Conservation (phyloP, 2,797 vertebrate genomes). For the Labroides dimidiatus region DNA sequence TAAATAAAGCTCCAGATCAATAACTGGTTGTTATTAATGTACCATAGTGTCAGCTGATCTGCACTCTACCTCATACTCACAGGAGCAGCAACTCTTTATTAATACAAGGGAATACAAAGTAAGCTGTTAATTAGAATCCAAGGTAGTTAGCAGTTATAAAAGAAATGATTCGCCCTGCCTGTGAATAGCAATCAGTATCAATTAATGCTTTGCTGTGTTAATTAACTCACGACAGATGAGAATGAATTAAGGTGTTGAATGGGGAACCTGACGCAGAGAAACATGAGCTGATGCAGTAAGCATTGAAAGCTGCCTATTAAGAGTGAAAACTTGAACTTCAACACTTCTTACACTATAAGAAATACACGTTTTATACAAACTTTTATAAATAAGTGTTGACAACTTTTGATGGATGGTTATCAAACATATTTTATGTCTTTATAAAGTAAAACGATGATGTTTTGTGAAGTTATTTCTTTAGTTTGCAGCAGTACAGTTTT, state of each 20-base stretch:
- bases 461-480: too few relatives aligned
- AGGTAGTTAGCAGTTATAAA: conserved; percentile 67
- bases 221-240: conserved; percentile 65
- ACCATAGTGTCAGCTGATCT: neutral
- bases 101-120: conserved; percentile 52
- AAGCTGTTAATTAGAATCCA: conserved; percentile 68
- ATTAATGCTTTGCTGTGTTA: conserved; percentile 72
- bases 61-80: conserved; percentile 2
- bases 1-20: too few relatives aligned
- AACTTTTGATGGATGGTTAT: too few relatives aligned
- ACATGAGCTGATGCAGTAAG: neutral
- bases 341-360: neutral
- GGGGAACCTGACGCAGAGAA: conserved; percentile 21
- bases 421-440: too few relatives aligned
- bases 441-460: too few relatives aligned
- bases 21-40: too few relatives aligned
- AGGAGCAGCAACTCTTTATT: conserved; percentile 48
- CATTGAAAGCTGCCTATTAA: conserved; percentile 13
- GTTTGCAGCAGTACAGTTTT: too few relatives aligned
- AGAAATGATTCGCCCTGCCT: conserved; percentile 73
- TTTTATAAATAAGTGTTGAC: too few relatives aligned
- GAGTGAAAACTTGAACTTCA: neutral
- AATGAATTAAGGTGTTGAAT: conserved; percentile 31
- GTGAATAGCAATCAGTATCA: conserved; percentile 76
- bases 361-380: too few relatives aligned